phyloP scores from a whole-genome alignment of 2,888 invertebrate species.

The Lycocerus yunnanus region DNA sequence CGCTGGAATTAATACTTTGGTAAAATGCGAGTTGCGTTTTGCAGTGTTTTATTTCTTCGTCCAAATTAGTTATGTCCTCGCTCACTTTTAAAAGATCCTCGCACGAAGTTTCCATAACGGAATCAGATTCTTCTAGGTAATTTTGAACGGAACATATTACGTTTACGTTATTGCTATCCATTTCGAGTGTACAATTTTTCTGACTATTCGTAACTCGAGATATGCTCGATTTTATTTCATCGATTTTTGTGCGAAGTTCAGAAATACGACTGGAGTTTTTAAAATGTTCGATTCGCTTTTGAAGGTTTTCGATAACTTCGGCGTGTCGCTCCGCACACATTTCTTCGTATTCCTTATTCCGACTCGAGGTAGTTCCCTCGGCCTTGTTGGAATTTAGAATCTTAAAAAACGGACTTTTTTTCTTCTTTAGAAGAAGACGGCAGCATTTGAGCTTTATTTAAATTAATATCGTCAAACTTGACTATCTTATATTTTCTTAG shows the following conservation, averaged over 20 bases:
- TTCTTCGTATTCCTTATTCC: background rate
- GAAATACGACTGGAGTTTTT: background rate
- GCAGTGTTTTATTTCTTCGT: background rate
- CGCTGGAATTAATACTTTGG: background rate
- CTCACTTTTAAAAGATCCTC: background rate
- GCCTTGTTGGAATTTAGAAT: too few relatives aligned
- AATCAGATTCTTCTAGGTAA: background rate
- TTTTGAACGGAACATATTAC: background rate
- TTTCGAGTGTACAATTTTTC: background rate
- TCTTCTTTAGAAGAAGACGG: background rate
- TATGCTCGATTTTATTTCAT: background rate
- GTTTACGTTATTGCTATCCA: background rate
- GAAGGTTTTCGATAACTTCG: background rate
- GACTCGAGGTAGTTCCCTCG: background rate
- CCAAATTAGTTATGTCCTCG: background rate
- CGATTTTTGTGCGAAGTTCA: background rate
- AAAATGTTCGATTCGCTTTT: background rate
- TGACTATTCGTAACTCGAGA: background rate
- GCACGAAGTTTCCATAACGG: background rate
- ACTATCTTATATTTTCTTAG: background rate
- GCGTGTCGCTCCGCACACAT: background rate
- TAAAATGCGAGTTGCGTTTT: background rate
- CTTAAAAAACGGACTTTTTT: background rate
- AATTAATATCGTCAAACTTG: background rate
- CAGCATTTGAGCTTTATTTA: background rate